Evolutionary conservation across 2,888 invertebrate species (phyloP).

Genomic region (Polymixis lichenea): DNA sequence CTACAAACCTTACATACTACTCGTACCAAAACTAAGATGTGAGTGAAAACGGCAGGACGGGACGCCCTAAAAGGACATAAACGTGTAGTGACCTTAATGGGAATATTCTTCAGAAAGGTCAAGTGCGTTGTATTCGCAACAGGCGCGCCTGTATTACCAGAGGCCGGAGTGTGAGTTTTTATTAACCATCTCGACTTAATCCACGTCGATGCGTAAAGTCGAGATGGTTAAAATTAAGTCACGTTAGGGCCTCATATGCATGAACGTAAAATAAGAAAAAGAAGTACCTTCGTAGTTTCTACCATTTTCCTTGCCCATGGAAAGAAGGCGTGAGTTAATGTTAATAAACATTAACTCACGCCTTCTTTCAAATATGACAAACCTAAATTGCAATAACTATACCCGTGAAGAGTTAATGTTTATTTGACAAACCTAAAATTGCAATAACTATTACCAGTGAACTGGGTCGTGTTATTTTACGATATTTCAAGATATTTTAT

Average conservation of each 20-base stretch:
- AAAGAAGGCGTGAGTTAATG: neutral
- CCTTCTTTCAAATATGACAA: too few relatives aligned
- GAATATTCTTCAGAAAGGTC: neutral
- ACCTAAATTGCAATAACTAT: too few relatives aligned
- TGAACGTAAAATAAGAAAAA: neutral
- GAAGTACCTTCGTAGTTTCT: neutral
- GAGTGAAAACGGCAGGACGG: neutral
- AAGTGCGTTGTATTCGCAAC: neutral
- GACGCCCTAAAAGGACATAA: neutral
- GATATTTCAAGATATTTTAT: constrained; percentile 19
- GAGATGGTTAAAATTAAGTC: too few relatives aligned
- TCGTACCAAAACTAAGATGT: neutral
- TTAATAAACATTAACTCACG: too few relatives aligned
- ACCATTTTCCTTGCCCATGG: too few relatives aligned
- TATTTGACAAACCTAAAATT: neutral
- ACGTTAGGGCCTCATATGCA: neutral
- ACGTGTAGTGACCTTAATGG: neutral
- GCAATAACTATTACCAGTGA: neutral
- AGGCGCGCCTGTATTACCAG: neutral
- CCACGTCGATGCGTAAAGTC: too few relatives aligned
- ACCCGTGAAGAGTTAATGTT: neutral
- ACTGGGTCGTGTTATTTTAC: constrained; percentile 3
- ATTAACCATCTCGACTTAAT: too few relatives aligned
- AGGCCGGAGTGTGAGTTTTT: neutral
- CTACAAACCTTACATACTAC: neutral